These are phyloP conservation scores for Chesias legatella DNA, from an alignment of 2,888 invertebrate genomes.

Conservation along the genomic window DNA sequence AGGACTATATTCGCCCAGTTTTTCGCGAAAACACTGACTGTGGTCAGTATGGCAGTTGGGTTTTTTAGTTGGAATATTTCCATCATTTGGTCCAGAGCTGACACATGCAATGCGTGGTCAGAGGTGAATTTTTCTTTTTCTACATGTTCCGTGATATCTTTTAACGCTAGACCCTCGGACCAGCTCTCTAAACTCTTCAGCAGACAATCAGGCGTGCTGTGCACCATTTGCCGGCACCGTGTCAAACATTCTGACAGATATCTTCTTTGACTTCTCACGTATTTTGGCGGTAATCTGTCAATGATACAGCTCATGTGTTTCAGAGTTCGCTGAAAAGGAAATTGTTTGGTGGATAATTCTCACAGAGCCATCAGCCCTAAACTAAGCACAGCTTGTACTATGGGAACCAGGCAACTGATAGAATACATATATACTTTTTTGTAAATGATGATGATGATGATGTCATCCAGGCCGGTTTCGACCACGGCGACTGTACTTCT, in stretches of 20 bases:
- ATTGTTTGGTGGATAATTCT: background rate
- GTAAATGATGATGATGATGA: too few relatives aligned
- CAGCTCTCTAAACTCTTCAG: conserved; percentile 26
- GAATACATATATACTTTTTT: too few relatives aligned
- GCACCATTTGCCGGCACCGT: conserved; percentile 23
- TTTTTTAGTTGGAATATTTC: conserved; percentile 20
- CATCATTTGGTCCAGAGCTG: conserved; percentile 33
- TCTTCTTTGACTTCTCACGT: conserved; percentile 24
- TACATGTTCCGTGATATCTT: conserved; percentile 33
- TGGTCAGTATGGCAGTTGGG: conserved; percentile 9
- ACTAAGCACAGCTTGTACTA: too few relatives aligned
- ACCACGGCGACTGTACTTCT: too few relatives aligned
- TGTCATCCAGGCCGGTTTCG: too few relatives aligned
- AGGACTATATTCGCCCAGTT: conserved; percentile 13
- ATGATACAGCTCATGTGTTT: conserved; percentile 7
- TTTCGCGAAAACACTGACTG: conserved; percentile 6
- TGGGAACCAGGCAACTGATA: too few relatives aligned
- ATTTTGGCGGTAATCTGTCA: conserved; percentile 1
- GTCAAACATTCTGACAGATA: conserved; percentile 28
- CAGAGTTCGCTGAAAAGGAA: conserved; percentile 11
- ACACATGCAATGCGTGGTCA: conserved; percentile 20
- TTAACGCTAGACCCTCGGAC: conserved; percentile 27
- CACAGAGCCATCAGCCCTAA: background rate
- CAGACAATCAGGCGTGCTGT: conserved; percentile 1
- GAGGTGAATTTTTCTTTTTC: conserved; percentile 27